Base-by-base conservation (phyloP, 2,113 vertebrate species). In the Okapia johnstoni region DNA sequence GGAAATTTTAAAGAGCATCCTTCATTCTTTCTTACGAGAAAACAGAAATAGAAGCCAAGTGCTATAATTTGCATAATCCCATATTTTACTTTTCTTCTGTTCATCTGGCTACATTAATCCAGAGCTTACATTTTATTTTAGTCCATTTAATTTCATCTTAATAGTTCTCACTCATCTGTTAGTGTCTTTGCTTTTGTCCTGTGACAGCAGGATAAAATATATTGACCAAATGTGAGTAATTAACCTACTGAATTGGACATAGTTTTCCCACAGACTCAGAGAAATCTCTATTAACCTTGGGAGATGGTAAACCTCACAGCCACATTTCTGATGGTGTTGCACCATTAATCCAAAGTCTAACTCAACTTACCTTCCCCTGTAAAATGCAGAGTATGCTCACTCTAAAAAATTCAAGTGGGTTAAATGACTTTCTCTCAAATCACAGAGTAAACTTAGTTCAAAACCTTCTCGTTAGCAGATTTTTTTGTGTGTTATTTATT, bases 11-110 rank as follows among this genome's bases (percentile, higher is more conserved):
- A 81, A 81, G 48, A 70, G 7, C 21, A 84, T 79, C 23, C 36
- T 95, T 91, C 14, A 54, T 70, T 95, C 52, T 40, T 80, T 95
- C 90, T 77, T 81, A 91, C 50, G 77, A 90, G 83, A 77, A 90
- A 54, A 87, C 8, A 85, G 30, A 63, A 93, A 87, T 14, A 94
- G 58, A 95, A 97, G 63, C 46, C 85, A 88, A 96, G 46, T 50
- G 63, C 15, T 77, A 16, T 40, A 26, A 93, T 94, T 84, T 95
- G 46, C 95, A 88, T 94, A 79, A 94, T 86, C 79, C 17, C 85
- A 92, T 93, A 77, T 92, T 17, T 28, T 88, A 92, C 30, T 97
- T 94, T 46, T 96, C 88, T 30, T 96, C 77, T 97, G 93, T 97
- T 95, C 70, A 94, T 96, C 23, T 46, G 81, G 76, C 28, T 87